Evolutionary conservation across 2,888 invertebrate species (phyloP).

Genomic region (Sturmia bella): DNA sequence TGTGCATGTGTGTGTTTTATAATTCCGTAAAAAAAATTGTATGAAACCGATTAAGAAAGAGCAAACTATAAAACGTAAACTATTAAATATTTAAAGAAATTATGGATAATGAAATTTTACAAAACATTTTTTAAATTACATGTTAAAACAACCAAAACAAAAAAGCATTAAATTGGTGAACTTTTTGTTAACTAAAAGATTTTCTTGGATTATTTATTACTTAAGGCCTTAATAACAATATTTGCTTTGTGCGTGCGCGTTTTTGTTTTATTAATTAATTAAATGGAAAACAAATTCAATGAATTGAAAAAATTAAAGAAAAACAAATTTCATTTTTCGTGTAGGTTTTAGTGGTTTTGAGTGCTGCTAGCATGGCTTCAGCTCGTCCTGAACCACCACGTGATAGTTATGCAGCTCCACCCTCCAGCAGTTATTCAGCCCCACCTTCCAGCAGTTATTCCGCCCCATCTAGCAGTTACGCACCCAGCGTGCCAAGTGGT

Average conservation of each 20-base stretch:
- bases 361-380: conserved; percentile 75
- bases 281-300: conserved; percentile 1
- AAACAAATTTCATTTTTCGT: conserved; percentile 50
- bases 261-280: conserved; percentile 12
- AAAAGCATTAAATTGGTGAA: no score
- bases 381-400: conserved; percentile 81
- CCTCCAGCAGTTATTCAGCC: conserved; percentile 71
- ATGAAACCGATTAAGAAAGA: not conserved
- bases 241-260: not conserved
- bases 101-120: not conserved
- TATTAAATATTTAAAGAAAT: no score
- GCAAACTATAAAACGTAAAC: conserved; percentile 6
- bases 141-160: no score
- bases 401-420: conserved; percentile 78
- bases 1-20: conserved; percentile 61
- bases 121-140: not conserved
- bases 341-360: conserved; percentile 78
- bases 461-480: conserved; percentile 77
- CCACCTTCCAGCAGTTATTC: conserved; percentile 77
- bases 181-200: no score
- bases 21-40: not conserved
- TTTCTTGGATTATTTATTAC: not conserved
- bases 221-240: conserved; percentile 1
- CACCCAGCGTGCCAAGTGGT: conserved; percentile 82
- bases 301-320: conserved; percentile 24